Percentiles rank a stretch among this genome's conserved stretches.
These are phyloP conservation scores for Thaumetopoea pityocampa DNA, from an alignment of 1,140 invertebrate species.

Conservation along the genomic window DNA sequence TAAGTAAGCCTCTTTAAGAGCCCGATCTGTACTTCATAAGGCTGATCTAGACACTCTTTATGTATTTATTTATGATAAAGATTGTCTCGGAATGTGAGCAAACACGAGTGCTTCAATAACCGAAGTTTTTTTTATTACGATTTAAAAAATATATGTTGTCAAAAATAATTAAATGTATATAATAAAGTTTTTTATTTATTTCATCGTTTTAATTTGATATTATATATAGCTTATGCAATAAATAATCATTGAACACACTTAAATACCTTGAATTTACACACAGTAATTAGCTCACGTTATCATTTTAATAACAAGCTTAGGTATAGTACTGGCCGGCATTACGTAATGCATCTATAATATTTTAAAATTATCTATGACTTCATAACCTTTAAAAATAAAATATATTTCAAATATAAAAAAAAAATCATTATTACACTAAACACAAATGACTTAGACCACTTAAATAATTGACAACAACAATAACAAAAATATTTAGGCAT, in stretches of 20 bases:
- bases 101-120: constrained; percentile 66
- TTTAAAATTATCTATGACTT: no score
- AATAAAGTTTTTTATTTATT: constrained; percentile 72
- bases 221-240: no score
- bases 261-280: no score
- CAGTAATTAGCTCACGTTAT: no score
- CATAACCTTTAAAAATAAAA: no score
- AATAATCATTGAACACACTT: no score
- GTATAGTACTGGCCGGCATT: no score
- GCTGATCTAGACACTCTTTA: constrained; percentile 56
- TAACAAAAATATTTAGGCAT: constrained; percentile 3
- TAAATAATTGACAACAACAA: constrained; percentile 9
- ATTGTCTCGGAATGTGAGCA: constrained; percentile 27
- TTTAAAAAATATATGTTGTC: constrained; percentile 62
- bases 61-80: constrained; percentile 46
- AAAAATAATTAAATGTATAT: constrained; percentile 71
- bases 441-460: no score
- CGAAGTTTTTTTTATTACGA: constrained; percentile 62
- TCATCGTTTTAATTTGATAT: constrained; percentile 4
- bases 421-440: constrained; percentile 1
- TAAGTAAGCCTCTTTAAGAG: constrained; percentile 40
- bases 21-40: constrained; percentile 56
- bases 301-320: no score
- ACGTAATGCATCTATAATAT: no score
- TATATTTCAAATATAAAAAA: no score